Conservation (phyloP, 2,888 invertebrate genomes). For the Aquatica leii region DNA sequence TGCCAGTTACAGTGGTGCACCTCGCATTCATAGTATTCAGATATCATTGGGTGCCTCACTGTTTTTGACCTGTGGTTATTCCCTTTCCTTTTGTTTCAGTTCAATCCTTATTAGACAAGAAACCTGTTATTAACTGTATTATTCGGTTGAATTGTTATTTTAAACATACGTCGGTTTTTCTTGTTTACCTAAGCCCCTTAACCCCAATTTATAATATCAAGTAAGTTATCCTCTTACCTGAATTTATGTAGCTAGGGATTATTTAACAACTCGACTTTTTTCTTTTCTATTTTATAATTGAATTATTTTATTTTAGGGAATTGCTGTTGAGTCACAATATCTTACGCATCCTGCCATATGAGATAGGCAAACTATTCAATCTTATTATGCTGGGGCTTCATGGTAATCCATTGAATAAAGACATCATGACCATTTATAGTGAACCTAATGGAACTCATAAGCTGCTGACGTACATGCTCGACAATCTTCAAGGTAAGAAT, state of each 20-base stretch:
- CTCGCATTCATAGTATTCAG: too few relatives aligned
- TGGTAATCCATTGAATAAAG: conserved; percentile 94
- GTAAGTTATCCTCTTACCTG: too few relatives aligned
- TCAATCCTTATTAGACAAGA: conserved; percentile 34
- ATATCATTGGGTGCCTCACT: too few relatives aligned
- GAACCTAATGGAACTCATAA: conserved; percentile 95
- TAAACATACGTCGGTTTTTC: not conserved
- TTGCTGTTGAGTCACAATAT: conserved; percentile 93
- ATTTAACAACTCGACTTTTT: too few relatives aligned
- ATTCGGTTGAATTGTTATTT: too few relatives aligned
- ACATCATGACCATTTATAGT: conserved; percentile 89
- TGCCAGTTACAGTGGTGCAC: too few relatives aligned
- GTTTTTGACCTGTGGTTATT: not conserved
- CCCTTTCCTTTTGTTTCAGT: conserved; percentile 21
- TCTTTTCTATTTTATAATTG: too few relatives aligned
- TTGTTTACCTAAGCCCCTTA: conserved; percentile 18
- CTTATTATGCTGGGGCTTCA: conserved; percentile 90
- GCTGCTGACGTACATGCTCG: conserved; percentile 92
- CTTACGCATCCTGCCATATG: conserved; percentile 92
- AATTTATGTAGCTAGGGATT: too few relatives aligned
- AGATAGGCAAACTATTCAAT: conserved; percentile 97
- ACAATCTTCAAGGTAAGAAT: conserved; percentile 89
- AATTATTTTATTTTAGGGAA: conserved; percentile 70
- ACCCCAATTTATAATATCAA: too few relatives aligned
- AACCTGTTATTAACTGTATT: conserved; percentile 19